Conservation (phyloP, 2,113 vertebrate species). For the Anhinga rufa region DNA sequence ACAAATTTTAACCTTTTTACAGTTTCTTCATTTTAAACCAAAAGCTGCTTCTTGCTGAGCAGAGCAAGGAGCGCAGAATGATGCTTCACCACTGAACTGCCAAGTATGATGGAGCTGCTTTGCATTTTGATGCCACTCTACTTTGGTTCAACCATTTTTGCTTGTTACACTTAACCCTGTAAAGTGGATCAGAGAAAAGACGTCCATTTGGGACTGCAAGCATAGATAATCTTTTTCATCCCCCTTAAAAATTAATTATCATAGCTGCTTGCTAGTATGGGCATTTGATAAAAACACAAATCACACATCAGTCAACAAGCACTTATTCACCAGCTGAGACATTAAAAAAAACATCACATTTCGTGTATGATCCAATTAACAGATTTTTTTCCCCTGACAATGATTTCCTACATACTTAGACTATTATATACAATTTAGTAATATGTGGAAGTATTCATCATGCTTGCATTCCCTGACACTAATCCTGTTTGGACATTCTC, state of each 20-base stretch:
- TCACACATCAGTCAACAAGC: not conserved
- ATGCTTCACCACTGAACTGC: not conserved
- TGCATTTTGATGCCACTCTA: not conserved
- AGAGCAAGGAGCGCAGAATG: not conserved
- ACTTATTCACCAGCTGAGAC: not conserved
- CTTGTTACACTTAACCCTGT: not conserved
- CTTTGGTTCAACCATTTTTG: not conserved
- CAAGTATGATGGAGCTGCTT: not conserved
- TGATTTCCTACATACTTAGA: conserved; percentile 12
- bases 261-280: not conserved
- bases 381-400: not conserved
- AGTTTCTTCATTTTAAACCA: not conserved
- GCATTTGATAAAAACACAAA: not conserved
- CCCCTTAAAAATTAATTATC: conserved; percentile 45
- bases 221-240: not conserved
- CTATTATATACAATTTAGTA: conserved; percentile 10
- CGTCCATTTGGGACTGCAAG: not conserved
- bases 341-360: conserved; percentile 20
- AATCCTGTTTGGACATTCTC: conserved; percentile 57
- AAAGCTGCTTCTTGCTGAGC: not conserved
- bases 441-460: conserved; percentile 30
- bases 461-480: not conserved
- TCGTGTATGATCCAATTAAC: conserved; percentile 22
- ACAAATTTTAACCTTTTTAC: not conserved
- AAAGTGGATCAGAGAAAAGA: not conserved